Evolutionary conservation across 2,888 invertebrate species (phyloP), one percentile per base, ranked within the genome.

Genomic region (Catonia carolina): DNA sequence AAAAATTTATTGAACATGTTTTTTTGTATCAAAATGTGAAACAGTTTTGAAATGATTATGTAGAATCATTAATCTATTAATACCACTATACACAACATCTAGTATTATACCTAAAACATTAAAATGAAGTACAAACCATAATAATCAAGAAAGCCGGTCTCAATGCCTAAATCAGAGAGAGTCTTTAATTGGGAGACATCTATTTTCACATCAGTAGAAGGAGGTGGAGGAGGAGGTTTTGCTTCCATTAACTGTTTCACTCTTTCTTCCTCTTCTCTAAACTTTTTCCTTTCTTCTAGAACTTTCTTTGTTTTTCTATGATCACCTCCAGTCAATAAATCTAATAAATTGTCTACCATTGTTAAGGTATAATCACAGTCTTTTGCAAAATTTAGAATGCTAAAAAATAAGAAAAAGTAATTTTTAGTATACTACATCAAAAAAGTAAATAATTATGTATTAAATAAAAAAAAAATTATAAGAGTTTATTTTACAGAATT

Each of bases 281-380:
- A 74, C 57, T 78, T 77, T 63, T 83, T 80, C 61, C 82, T 48
- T 63, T 86, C 86, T 55, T 85, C 84, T 39, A 90, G 74, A 22
- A 81, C 74, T 64, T 80, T 80, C 66, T 86, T 82, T 0, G 88
- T 83, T 70, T 84, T 84, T 55, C 83, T 79, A 69, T 93, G 92
- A 69, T 92, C 89, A 0, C 90, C 89, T 61, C 84, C 83, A 0
- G 92, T 93, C 45, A 93, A 74, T 10, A 86, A 78, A 69, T 93
- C 90, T 61, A 93, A 73, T 36, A 93, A 71, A 65, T 86, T 85
- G 68, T 90, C 91, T 1, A 91, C 91, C 76, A 87, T 80, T 60
- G 80, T 79, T 52, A 86, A 76, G 1, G 83, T 81, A 69, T 87
- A 88, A 68, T 86, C 86, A 61, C 86, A 86, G 68, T 88, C 86